A percentile compares a stretch with the other conserved stretches of the same genome.
These are phyloP conservation scores for Luffia ferchaultella DNA, from an alignment of 2,888 invertebrate genomes.

Conservation along the genomic window DNA sequence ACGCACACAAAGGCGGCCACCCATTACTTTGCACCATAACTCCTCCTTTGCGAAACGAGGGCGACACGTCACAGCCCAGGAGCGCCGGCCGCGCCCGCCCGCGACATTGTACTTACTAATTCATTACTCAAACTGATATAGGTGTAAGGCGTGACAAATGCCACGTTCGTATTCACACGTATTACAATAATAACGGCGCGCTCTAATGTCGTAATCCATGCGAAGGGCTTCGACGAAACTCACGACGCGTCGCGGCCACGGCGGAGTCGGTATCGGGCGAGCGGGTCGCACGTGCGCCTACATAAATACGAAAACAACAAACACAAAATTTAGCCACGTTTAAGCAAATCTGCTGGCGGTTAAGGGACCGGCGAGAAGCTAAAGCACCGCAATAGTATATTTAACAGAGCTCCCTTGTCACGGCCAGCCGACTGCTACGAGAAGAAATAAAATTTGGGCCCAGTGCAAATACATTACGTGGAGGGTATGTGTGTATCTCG, in stretches of 20 bases:
- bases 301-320: slow-evolving; percentile 3
- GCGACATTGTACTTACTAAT: slow-evolving; percentile 9
- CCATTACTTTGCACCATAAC: slow-evolving; percentile 50
- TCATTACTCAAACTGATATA: slow-evolving; percentile 2
- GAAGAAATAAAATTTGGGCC: slow-evolving; percentile 31
- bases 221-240: not conserved
- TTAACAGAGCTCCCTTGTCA: slow-evolving; percentile 13
- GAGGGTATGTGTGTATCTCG: slow-evolving; percentile 41
- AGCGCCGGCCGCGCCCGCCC: slow-evolving; percentile 5
- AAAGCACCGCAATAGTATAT: slow-evolving; percentile 5
- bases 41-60: slow-evolving; percentile 30
- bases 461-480: slow-evolving; percentile 55
- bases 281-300: not conserved
- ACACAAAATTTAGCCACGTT: not conserved
- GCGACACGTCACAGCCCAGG: slow-evolving; percentile 8
- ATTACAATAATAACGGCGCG: no score
- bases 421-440: slow-evolving; percentile 25
- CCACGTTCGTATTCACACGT: not conserved
- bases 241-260: not conserved
- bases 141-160: not conserved
- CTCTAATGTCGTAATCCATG: no score
- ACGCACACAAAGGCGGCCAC: slow-evolving; percentile 26
- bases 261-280: not conserved
- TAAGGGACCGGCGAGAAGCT: not conserved
- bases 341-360: not conserved